These are phyloP conservation scores for Cotesia typhae DNA, from an alignment of 1,140 invertebrate species.

Conservation along the genomic window DNA sequence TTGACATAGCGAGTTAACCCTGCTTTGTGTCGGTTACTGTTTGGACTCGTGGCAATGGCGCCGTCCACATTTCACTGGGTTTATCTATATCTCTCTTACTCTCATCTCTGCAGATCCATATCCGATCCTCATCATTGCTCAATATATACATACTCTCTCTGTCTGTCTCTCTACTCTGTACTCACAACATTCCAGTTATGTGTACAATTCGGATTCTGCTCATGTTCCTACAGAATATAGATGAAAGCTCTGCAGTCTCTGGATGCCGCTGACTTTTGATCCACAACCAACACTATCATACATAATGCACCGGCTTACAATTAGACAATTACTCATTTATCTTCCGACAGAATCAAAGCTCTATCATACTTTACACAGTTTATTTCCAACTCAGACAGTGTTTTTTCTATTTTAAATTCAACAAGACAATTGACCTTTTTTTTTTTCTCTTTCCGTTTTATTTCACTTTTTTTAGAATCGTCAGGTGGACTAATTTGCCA, in stretches of 20 bases:
- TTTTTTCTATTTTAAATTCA: too few species aligned
- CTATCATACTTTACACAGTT: not conserved
- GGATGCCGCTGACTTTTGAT: constrained; percentile 38
- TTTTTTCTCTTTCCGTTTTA: too few species aligned
- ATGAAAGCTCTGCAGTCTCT: constrained; percentile 3
- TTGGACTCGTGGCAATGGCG: constrained; percentile 44
- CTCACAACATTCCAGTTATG: not conserved
- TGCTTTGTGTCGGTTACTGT: constrained; percentile 49
- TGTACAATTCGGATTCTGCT: constrained; percentile 4
- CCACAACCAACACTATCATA: constrained; percentile 28
- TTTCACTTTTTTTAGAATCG: too few species aligned
- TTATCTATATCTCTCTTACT: constrained; percentile 1
- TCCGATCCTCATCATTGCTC: constrained; percentile 2
- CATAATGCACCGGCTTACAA: constrained; percentile 38
- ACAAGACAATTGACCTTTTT: too few species aligned
- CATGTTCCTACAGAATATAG: not conserved
- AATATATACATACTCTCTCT: constrained; percentile 7
- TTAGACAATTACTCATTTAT: constrained; percentile 46
- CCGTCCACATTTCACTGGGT: constrained; percentile 10
- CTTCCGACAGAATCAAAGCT: constrained; percentile 21
- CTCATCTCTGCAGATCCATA: constrained; percentile 10
- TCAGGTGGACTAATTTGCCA: too few species aligned
- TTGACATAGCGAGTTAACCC: constrained; percentile 59
- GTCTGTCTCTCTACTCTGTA: constrained; percentile 4
- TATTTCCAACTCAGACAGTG: not conserved